Percentiles rank a stretch among this genome's conserved stretches.
phyloP scores from a whole-genome alignment of 2,888 invertebrate species.

The Vesta saturnalis region DNA sequence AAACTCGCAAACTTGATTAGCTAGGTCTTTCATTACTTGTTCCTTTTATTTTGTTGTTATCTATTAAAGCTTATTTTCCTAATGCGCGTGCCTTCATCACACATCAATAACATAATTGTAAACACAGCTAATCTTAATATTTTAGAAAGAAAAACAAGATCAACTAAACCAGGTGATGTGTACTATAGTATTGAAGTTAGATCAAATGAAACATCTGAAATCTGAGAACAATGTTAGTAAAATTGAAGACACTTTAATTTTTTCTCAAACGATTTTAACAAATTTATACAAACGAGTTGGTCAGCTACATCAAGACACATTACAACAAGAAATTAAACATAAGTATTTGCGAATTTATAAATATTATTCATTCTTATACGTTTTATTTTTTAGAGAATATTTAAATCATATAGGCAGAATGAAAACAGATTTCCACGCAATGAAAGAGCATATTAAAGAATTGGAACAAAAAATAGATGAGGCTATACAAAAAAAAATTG shows the following conservation, averaged over 20 bases:
- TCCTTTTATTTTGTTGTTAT: no score
- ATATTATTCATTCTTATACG: no score
- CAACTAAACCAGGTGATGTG: conserved; percentile 81
- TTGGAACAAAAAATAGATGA: conserved; percentile 66
- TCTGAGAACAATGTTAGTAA: conserved; percentile 53
- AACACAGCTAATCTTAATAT: conserved; percentile 15
- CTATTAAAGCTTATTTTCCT: no score
- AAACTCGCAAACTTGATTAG: no score
- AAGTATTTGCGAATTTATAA: no score
- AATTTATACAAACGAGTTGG: conserved; percentile 70
- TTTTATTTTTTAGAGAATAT: conserved; percentile 65
- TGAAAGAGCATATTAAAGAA: conserved; percentile 68
- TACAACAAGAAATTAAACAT: conserved; percentile 69
- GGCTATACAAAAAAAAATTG: conserved; percentile 68
- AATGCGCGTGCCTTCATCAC: no score
- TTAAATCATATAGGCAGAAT: conserved; percentile 75
- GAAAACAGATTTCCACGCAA: conserved; percentile 75
- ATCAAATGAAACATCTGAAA: conserved; percentile 72
- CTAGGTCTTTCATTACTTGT: no score
- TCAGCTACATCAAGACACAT: conserved; percentile 72
- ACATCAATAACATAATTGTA: no score
- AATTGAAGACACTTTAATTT: conserved; percentile 68
- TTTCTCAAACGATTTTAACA: conserved; percentile 69
- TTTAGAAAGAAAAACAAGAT: conserved; percentile 76
- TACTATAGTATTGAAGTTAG: conserved; percentile 73